Percentiles rank a stretch among this genome's conserved stretches.
phyloP scores from a whole-genome alignment of 1,140 invertebrate species.

The Procambarus clarkii region DNA sequence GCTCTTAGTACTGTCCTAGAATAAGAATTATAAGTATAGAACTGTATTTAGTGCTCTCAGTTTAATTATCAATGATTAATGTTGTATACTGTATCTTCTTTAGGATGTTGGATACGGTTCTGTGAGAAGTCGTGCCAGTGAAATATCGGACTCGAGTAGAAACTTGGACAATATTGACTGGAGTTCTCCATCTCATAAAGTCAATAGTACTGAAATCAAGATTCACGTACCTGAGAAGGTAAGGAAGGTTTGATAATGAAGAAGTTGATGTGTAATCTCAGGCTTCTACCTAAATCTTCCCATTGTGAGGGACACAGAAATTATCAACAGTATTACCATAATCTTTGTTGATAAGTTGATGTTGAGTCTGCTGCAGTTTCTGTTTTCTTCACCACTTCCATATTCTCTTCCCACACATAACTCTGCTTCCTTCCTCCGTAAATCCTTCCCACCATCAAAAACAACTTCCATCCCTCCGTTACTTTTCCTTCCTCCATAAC shows the following conservation, averaged over 20 bases:
- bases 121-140: constrained; percentile 80
- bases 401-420: neutral
- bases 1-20: too few species aligned
- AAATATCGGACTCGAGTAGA: constrained; percentile 66
- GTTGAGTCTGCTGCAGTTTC: too few species aligned
- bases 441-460: too few species aligned
- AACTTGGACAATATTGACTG: constrained; percentile 74
- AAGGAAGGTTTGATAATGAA: neutral
- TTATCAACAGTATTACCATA: too few species aligned
- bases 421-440: neutral
- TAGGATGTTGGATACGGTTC: constrained; percentile 87
- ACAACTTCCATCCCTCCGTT: too few species aligned
- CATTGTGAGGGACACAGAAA: too few species aligned
- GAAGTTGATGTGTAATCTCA: neutral
- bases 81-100: constrained; percentile 25
- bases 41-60: too few species aligned
- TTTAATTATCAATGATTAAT: too few species aligned
- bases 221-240: constrained; percentile 69
- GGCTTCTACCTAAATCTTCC: too few species aligned
- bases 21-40: too few species aligned
- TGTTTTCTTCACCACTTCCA: neutral
- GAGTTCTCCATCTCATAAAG: constrained; percentile 62
- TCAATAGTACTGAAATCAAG: constrained; percentile 41
- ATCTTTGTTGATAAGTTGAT: too few species aligned
- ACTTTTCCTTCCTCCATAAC: too few species aligned